phyloP scores from a whole-genome alignment of 2,113 vertebrate species.

The Spea multiplicata region DNA sequence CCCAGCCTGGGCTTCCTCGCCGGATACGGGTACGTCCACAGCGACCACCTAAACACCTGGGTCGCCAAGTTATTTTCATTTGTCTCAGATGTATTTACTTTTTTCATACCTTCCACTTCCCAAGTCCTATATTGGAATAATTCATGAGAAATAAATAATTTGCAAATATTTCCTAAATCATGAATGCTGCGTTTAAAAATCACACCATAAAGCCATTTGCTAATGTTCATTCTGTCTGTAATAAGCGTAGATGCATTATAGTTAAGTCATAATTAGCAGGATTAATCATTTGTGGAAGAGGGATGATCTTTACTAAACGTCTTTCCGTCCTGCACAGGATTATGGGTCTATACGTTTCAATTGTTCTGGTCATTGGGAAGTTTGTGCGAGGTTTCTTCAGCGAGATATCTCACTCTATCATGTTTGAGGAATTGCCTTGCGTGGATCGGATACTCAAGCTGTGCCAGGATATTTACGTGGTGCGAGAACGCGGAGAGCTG shows the following conservation, averaged over 20 bases:
- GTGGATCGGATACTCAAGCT: conserved; percentile 95
- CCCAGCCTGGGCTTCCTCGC: conserved; percentile 94
- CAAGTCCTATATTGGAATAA: no score
- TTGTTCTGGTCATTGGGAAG: conserved; percentile 96
- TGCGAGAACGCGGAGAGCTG: conserved; percentile 90
- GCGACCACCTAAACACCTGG: neutral
- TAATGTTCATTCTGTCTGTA: no score
- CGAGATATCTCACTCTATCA: conserved; percentile 96
- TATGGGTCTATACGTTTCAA: conserved; percentile 95
- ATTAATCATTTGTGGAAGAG: neutral
- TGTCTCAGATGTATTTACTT: no score
- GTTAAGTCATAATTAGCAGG: neutral
- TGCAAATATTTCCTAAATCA: no score
- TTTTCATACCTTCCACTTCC: no score
- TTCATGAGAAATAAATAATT: no score
- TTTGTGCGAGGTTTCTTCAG: conserved; percentile 96
- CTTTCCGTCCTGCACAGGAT: conserved; percentile 67
- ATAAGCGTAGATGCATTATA: no score
- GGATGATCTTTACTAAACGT: neutral
- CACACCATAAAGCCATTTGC: no score
- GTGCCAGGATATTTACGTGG: conserved; percentile 95
- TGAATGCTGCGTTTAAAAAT: neutral
- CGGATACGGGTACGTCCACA: conserved; percentile 81
- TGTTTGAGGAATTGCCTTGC: conserved; percentile 95
- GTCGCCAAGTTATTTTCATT: no score